Evolutionary conservation across 2,797 vertebrate genomes (phyloP).

Genomic region (Sebastes diploproa): DNA sequence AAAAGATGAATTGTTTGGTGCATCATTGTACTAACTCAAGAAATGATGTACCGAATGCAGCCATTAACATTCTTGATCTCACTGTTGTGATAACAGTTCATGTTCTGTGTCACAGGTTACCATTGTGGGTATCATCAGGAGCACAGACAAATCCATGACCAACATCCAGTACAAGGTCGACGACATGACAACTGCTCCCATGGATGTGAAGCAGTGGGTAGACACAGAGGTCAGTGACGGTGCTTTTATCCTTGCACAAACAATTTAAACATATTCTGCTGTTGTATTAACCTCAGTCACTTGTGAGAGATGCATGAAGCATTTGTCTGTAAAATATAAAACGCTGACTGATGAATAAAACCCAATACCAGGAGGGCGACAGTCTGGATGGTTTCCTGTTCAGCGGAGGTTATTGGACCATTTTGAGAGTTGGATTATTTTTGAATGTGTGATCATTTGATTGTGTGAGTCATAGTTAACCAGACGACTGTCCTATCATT

Average conservation of each 20-base stretch:
- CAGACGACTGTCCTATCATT: background rate
- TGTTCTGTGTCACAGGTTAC: conserved; percentile 82
- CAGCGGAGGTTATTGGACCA: rapidly evolving
- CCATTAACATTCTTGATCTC: background rate
- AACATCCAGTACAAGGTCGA: conserved; percentile 98
- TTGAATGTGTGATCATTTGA: background rate
- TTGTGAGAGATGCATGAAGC: no score
- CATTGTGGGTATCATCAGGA: conserved; percentile 91
- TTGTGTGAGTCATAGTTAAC: background rate
- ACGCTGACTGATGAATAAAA: background rate
- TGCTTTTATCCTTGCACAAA: background rate
- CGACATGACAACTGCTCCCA: conserved; percentile 93
- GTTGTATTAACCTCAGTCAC: background rate
- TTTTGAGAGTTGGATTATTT: no score
- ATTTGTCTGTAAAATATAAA: background rate
- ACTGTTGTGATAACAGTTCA: background rate
- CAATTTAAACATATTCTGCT: background rate
- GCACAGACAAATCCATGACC: conserved; percentile 94
- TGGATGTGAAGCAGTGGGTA: conserved; percentile 97
- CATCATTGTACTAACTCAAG: background rate
- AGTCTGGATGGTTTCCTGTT: background rate
- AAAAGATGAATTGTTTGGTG: background rate
- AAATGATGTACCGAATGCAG: background rate
- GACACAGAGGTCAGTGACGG: conserved; percentile 89
- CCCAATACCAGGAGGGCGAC: rapidly evolving